Percentiles rank a stretch among this genome's conserved stretches.
These are phyloP conservation scores for Oikopleura dioica DNA, from an alignment of 23 tunicate species.

Conservation along the genomic window DNA sequence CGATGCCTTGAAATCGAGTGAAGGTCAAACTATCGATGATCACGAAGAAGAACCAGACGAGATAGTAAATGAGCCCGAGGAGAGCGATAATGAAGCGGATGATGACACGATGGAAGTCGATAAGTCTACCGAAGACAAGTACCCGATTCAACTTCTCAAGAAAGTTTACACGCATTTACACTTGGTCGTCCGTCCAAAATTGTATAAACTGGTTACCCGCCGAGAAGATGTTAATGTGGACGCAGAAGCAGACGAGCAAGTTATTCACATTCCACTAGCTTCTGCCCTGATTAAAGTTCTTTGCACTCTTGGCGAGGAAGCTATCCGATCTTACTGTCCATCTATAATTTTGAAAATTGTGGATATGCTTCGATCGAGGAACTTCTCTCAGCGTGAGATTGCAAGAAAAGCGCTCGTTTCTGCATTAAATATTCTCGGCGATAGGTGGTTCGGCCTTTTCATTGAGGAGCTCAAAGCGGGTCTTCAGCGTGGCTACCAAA, in stretches of 20 bases:
- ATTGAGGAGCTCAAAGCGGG: slow-evolving; percentile 37
- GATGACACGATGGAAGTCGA: background rate
- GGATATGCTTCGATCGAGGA: background rate
- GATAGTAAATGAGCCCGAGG: background rate
- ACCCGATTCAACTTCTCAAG: background rate
- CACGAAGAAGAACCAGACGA: background rate
- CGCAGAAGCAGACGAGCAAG: slow-evolving; percentile 23
- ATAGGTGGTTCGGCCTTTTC: background rate
- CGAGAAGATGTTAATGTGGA: background rate
- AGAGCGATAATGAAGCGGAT: background rate
- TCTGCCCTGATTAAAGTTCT: slow-evolving; percentile 28
- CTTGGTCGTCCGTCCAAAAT: background rate
- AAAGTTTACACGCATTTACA: background rate
- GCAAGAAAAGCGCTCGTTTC: background rate
- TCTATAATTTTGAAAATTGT: background rate
- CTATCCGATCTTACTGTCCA: background rate
- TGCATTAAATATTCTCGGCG: background rate
- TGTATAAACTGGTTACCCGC: background rate
- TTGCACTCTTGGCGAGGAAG: slow-evolving; percentile 20
- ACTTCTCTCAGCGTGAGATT: background rate
- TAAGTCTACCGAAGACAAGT: background rate
- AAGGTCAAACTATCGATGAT: background rate
- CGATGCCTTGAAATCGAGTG: too few species aligned
- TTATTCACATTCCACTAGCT: slow-evolving; percentile 38
- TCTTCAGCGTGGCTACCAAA: slow-evolving; percentile 42